Evolutionary conservation across 2,113 vertebrate species (phyloP).

Genomic region (Paedocypris sp.): DNA sequence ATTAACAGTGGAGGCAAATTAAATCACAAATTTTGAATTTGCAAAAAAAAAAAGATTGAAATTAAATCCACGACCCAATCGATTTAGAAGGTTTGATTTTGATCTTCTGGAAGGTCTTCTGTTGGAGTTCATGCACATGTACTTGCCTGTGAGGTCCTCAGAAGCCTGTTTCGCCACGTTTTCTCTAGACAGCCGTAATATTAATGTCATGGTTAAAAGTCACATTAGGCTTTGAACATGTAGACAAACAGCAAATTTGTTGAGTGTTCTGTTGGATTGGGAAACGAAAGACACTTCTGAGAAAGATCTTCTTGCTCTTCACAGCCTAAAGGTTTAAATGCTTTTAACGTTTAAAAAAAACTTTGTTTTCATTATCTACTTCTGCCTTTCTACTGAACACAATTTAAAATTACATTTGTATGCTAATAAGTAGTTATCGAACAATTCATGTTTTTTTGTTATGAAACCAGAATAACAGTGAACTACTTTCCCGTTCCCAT

Average conservation of each 20-base stretch:
- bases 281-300: background rate
- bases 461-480: background rate
- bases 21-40: background rate
- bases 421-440: no score
- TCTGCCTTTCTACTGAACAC: no score
- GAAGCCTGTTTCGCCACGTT: background rate
- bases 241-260: background rate
- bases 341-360: no score
- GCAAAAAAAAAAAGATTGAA: no score
- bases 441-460: no score
- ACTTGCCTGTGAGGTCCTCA: conserved; percentile 28
- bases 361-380: no score
- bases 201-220: background rate
- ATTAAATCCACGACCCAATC: no score
- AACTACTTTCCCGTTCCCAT: background rate
- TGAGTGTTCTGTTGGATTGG: background rate
- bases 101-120: background rate
- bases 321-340: no score
- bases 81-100: background rate
- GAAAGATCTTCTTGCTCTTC: no score
- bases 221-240: background rate
- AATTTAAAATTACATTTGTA: no score
- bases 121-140: conserved; percentile 20
- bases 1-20: background rate
- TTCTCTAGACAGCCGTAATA: conserved; percentile 3